These are phyloP conservation scores for Mimumesa dahlbomi DNA, from an alignment of 2,888 invertebrate species.

Conservation along the genomic window DNA sequence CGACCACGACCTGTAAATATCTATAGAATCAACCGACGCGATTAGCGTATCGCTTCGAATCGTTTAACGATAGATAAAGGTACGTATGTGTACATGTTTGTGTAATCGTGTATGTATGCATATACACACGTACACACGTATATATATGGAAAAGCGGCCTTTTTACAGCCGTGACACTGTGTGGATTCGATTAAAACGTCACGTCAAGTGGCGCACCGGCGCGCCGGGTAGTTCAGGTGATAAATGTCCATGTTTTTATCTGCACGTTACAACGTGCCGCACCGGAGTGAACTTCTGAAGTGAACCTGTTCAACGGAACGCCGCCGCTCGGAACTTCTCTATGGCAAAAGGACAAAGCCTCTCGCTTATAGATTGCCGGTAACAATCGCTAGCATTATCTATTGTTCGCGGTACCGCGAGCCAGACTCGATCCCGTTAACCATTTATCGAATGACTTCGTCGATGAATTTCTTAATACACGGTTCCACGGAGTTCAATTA, in stretches of 20 bases:
- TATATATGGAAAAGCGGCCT: too few species aligned
- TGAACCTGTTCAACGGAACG: constrained; percentile 32
- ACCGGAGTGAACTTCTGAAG: constrained; percentile 18
- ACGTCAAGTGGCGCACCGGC: constrained; percentile 21
- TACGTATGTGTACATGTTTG: too few species aligned
- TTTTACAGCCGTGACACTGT: background rate
- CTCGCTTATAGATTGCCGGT: constrained; percentile 9
- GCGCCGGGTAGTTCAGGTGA: constrained; percentile 32
- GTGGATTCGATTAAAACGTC: constrained; percentile 48
- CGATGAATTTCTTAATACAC: constrained; percentile 47
- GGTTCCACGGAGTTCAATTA: constrained; percentile 42
- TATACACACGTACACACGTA: too few species aligned
- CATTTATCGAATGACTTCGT: constrained; percentile 34
- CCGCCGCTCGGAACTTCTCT: background rate
- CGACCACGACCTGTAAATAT: too few species aligned
- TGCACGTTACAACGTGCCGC: background rate
- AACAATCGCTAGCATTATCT: constrained; percentile 32
- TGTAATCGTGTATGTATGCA: too few species aligned
- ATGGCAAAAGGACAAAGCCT: constrained; percentile 25
- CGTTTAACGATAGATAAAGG: too few species aligned
- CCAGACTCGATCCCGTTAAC: background rate
- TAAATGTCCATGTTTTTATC: constrained; percentile 50
- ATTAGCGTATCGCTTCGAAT: too few species aligned
- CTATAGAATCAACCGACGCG: too few species aligned
- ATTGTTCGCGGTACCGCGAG: constrained; percentile 23